Conservation (phyloP, 2,113 vertebrate genomes). For the Panthera tigris region DNA sequence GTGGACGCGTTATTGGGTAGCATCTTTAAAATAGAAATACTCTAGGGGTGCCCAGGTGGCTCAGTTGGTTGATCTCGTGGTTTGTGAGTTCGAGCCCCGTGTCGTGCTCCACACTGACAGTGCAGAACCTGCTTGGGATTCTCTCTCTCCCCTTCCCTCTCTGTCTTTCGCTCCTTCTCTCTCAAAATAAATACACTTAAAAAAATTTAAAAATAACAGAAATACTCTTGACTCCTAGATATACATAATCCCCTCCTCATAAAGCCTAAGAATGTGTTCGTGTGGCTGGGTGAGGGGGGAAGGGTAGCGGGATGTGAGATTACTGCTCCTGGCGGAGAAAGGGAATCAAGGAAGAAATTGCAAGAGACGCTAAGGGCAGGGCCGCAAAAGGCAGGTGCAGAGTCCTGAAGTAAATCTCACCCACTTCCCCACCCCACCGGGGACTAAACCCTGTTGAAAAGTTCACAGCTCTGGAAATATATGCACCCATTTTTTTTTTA, state of each 20-base stretch:
- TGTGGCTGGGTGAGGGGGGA: accelerated
- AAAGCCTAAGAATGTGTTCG: not conserved
- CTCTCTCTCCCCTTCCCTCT: too few relatives aligned
- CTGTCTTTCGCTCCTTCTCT: too few relatives aligned
- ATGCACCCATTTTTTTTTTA: not conserved
- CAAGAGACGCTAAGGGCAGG: not conserved
- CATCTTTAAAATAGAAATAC: not conserved
- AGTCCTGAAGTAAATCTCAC: not conserved
- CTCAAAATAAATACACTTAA: too few relatives aligned
- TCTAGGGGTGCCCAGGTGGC: not conserved
- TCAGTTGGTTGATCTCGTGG: too few relatives aligned
- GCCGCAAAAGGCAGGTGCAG: not conserved
- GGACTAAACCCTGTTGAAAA: not conserved
- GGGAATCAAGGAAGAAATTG: not conserved
- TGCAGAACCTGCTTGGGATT: too few relatives aligned
- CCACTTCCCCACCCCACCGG: not conserved
- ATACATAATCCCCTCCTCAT: not conserved
- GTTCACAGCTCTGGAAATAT: not conserved
- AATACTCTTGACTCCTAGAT: not conserved
- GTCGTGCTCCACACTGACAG: too few relatives aligned
- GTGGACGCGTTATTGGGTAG: not conserved
- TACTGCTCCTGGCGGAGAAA: not conserved
- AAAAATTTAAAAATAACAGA: not conserved
- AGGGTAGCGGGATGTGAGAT: not conserved
- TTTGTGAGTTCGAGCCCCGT: too few relatives aligned